Percentiles rank a stretch among this genome's conserved stretches.
Evolutionary conservation across 2,888 invertebrate species (phyloP).

Genomic region (Scaptomyza cyrtandrae): DNA sequence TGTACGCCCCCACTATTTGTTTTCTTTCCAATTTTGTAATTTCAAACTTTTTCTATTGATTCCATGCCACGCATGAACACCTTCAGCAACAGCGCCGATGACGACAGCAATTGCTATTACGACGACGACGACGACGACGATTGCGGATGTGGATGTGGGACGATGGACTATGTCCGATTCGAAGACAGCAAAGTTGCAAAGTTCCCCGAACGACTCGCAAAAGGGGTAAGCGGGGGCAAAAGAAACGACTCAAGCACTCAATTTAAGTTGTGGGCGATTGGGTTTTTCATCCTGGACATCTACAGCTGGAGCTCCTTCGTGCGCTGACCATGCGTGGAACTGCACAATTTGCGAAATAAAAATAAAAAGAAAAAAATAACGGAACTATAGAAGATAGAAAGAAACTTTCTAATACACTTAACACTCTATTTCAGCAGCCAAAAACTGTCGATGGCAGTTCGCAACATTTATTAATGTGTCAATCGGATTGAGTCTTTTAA

Average conservation of each 20-base stretch:
- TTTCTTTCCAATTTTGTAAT: conserved; percentile 79
- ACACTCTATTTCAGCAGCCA: conserved; percentile 61
- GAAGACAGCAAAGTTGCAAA: conserved; percentile 64
- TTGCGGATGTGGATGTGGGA: conserved; percentile 38
- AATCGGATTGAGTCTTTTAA: conserved; percentile 58
- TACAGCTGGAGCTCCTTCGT: conserved; percentile 38
- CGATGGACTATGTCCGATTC: conserved; percentile 17
- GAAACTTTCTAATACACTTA: conserved; percentile 76
- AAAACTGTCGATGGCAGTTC: conserved; percentile 68
- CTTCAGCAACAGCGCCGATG: conserved; percentile 68
- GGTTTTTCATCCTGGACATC: conserved; percentile 43
- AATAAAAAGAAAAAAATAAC: too few species aligned
- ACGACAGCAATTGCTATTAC: conserved; percentile 63
- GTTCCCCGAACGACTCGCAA: conserved; percentile 26
- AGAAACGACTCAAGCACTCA: conserved; percentile 55
- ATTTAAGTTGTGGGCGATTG: conserved; percentile 69
- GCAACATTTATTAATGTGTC: conserved; percentile 79
- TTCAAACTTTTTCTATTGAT: conserved; percentile 79
- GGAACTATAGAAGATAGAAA: conserved; percentile 29
- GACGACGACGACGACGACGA: conserved; percentile 16
- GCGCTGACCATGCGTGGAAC: conserved; percentile 74
- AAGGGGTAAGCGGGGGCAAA: not conserved
- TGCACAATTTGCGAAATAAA: conserved; percentile 57
- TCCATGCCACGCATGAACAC: conserved; percentile 78
- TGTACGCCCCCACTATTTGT: conserved; percentile 71